Evolutionary conservation across 2,797 vertebrate genomes (phyloP), one percentile per base, ranked within the genome.

Genomic region (Pantherophis vulpinus): DNA sequence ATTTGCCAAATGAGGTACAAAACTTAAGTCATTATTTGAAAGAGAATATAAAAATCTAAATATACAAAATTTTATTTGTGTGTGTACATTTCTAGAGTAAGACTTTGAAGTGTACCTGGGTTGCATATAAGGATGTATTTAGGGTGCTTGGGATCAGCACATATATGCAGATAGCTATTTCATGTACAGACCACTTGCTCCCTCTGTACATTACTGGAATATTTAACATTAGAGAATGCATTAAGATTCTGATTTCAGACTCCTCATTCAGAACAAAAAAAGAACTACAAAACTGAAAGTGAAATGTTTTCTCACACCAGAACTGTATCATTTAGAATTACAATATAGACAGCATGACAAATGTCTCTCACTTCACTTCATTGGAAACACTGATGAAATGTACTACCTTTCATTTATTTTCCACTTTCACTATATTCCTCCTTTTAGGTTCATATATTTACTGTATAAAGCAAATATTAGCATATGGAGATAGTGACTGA

Each of bases 211-310:
- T n/a, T 70, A 70, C n/a, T 70, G 63, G 29, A 32, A 70, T 70
- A 32, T 70, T 32, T 70, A 70, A 70, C 13, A 70, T 70, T 32
- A 70, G 95, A 97, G 96, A 97, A 95, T 51, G 93, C 92, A 96
- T 94, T 93, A 92, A 96, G 95, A 93, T 96, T 83, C 94, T 93
- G 93, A 95, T 95, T 94, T 96, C 89, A 59, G 95, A 91, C 94
- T 96, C 95, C 96, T 95, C 94, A 95, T 74, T 95, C 66, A 56
- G 88, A 87, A 90, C 13, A 20, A 74, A 74, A 37, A 95, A 61
- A 51, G 83, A 86, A 90, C 18, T 91, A 93, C 20, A 89, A 93
- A 94, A 95, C 70, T 90, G 95, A 83, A 10, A 60, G 27, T n/a
- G 37, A 86, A 23, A 83, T 47, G 37, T 1, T n/a, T n/a, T 66